These are phyloP conservation scores for Trichogramma pretiosum DNA, from an alignment of 1,140 invertebrate species.

Conservation along the genomic window DNA sequence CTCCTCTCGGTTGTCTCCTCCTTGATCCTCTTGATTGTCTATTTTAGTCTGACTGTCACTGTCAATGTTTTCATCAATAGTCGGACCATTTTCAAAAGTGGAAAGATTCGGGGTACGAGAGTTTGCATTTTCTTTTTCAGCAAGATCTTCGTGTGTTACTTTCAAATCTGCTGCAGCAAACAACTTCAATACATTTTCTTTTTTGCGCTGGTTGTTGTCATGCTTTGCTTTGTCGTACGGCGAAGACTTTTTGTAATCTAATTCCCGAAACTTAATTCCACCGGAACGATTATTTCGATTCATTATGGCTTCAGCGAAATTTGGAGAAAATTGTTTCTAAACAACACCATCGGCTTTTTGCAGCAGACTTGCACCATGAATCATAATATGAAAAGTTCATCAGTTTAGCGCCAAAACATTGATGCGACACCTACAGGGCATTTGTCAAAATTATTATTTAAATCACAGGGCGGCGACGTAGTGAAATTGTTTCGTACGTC, in stretches of 20 bases:
- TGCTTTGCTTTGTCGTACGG: background rate
- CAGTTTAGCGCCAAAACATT: too few species aligned
- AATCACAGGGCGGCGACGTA: too few species aligned
- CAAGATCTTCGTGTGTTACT: background rate
- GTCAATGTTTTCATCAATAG: background rate
- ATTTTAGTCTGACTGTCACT: background rate
- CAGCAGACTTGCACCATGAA: too few species aligned
- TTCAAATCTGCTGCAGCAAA: too few species aligned
- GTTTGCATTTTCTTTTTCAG: conserved; percentile 1
- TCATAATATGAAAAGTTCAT: too few species aligned
- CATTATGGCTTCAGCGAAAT: conserved; percentile 10
- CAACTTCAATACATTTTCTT: conserved; percentile 14
- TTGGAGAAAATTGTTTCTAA: too few species aligned
- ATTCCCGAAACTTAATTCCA: conserved; percentile 14
- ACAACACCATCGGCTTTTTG: too few species aligned
- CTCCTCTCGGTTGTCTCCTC: too few species aligned
- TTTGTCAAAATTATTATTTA: too few species aligned
- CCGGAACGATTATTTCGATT: conserved; percentile 7
- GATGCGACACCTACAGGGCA: too few species aligned
- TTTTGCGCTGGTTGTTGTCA: conserved; percentile 1
- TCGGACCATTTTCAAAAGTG: background rate
- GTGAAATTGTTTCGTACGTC: background rate
- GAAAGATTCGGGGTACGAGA: too few species aligned
- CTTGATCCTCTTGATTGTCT: too few species aligned
- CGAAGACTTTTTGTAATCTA: conserved; percentile 2